These are phyloP conservation scores for Carcharodon carcharias DNA, from an alignment of 2,797 vertebrate genomes.

Conservation along the genomic window DNA sequence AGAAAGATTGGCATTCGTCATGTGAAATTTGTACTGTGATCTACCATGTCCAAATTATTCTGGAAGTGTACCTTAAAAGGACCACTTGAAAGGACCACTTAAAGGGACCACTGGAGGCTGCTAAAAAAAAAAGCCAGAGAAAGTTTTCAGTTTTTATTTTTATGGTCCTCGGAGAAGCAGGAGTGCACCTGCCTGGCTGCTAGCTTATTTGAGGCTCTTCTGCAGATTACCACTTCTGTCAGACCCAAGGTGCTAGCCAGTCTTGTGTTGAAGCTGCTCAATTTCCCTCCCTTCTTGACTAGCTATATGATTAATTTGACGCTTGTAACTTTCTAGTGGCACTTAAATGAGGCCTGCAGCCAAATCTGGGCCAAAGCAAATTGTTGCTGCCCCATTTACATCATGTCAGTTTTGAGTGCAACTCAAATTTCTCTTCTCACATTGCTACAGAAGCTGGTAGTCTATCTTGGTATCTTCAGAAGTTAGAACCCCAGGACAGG, in stretches of 20 bases:
- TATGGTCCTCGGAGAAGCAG: background rate
- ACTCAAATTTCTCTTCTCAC: background rate
- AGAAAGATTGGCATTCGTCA: background rate
- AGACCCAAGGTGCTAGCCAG: background rate
- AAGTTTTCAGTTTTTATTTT: background rate
- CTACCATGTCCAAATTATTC: background rate
- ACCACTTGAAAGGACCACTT: background rate
- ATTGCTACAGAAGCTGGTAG: background rate
- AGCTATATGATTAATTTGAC: background rate
- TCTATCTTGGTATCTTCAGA: background rate
- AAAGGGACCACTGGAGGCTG: background rate
- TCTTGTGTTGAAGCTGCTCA: background rate
- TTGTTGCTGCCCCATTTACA: background rate
- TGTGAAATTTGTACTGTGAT: background rate
- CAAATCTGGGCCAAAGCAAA: background rate
- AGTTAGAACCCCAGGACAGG: too few species aligned
- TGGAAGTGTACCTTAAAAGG: background rate
- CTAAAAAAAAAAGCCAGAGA: background rate
- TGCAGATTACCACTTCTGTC: background rate
- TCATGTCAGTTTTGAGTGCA: background rate
- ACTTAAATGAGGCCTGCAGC: background rate
- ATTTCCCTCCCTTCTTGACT: background rate
- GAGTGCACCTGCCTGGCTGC: background rate
- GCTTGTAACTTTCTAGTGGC: background rate
- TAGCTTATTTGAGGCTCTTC: background rate